A percentile compares a stretch with the other conserved stretches of the same genome.
These are phyloP conservation scores for Cotesia glomerata DNA, from an alignment of 1,140 invertebrate genomes.

Conservation along the genomic window DNA sequence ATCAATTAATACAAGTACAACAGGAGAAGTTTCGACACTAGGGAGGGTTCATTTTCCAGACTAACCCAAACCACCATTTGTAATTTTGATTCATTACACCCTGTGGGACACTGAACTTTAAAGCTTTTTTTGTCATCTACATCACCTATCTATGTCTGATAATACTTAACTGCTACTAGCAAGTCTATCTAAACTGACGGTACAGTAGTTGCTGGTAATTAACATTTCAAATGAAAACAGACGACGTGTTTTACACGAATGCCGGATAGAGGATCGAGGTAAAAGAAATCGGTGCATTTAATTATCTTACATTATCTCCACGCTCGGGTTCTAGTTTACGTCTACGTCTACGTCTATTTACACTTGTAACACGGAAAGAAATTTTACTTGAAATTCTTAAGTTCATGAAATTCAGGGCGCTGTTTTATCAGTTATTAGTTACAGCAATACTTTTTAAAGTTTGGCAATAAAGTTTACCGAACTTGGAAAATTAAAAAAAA, in stretches of 20 bases:
- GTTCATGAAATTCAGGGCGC: too few species aligned
- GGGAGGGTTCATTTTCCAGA: too few species aligned
- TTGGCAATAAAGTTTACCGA: too few species aligned
- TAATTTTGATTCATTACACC: not conserved
- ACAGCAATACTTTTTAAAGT: too few species aligned
- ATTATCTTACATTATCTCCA: constrained; percentile 22
- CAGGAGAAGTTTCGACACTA: not conserved
- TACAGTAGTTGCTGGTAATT: not conserved
- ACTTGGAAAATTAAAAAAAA: too few species aligned
- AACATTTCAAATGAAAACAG: constrained; percentile 11
- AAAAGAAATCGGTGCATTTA: constrained; percentile 20
- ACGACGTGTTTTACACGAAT: not conserved
- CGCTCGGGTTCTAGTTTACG: too few species aligned
- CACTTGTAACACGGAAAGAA: too few species aligned
- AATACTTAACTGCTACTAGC: not conserved
- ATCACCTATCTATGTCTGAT: not conserved
- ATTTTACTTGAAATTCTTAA: too few species aligned
- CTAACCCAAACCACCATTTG: not conserved
- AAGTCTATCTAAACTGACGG: not conserved
- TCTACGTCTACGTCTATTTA: too few species aligned
- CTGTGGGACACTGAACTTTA: not conserved
- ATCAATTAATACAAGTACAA: not conserved
- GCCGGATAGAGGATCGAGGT: too few species aligned
- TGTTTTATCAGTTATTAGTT: too few species aligned
- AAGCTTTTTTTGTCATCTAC: not conserved